Evolutionary conservation across 2,797 vertebrate species (phyloP).

Genomic region (Antennarius maculatus): DNA sequence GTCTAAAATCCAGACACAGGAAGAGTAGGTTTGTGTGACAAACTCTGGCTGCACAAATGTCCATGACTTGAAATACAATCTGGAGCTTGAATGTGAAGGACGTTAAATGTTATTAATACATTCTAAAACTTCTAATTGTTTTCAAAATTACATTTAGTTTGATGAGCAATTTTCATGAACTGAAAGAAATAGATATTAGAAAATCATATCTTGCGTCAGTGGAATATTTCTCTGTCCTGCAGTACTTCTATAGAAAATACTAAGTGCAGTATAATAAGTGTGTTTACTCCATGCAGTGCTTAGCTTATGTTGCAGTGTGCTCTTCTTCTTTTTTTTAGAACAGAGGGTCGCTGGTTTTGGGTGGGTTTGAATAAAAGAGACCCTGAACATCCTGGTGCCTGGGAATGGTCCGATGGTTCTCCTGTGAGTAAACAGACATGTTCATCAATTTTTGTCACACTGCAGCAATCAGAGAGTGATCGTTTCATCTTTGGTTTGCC

Average conservation of each 20-base stretch:
- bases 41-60: neutral
- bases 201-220: no score
- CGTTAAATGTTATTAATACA: no score
- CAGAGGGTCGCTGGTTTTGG: constrained; percentile 94
- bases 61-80: neutral
- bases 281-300: neutral
- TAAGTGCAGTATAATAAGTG: no score
- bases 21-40: neutral
- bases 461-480: neutral
- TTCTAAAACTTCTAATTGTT: no score
- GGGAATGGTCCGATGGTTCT: constrained; percentile 93
- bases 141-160: no score
- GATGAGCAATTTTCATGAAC: no score
- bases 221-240: no score
- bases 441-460: neutral
- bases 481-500: neutral
- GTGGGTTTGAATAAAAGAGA: constrained; percentile 95
- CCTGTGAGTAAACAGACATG: constrained; percentile 80
- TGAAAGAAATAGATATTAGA: no score
- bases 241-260: no score
- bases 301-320: constrained; percentile 32
- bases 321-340: constrained; percentile 71
- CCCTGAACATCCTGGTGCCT: constrained; percentile 80
- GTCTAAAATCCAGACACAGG: neutral
- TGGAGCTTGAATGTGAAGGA: neutral